Conservation (phyloP, 2,797 vertebrate genomes). For the Epinephelus awoara region DNA sequence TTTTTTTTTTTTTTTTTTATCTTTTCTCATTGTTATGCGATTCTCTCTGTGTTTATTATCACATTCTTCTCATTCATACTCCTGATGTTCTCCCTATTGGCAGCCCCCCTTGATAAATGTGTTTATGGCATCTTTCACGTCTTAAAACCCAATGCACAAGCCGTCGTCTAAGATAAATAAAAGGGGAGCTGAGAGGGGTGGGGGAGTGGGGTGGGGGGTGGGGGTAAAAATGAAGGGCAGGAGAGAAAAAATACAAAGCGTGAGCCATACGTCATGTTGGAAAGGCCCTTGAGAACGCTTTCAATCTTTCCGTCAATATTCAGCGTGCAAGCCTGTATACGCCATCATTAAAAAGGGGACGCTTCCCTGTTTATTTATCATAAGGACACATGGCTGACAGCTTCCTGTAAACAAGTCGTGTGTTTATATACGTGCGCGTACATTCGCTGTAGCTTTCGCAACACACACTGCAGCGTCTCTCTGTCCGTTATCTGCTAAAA, state of each 20-base stretch:
- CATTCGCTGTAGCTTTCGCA: slow-evolving; percentile 15
- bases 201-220: neutral
- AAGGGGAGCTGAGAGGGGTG: slow-evolving; percentile 46
- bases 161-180: slow-evolving; percentile 67
- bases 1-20: neutral
- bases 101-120: slow-evolving; percentile 70
- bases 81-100: slow-evolving; percentile 62
- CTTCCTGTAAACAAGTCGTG: slow-evolving; percentile 79
- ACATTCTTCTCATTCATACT: slow-evolving; percentile 60
- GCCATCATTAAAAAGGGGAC: slow-evolving; percentile 78
- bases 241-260: slow-evolving; percentile 48
- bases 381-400: slow-evolving; percentile 73
- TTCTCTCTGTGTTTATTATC: slow-evolving; percentile 57
- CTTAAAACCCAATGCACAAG: slow-evolving; percentile 55
- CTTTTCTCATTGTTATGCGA: slow-evolving; percentile 41
- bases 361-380: slow-evolving; percentile 80
- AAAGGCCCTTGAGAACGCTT: slow-evolving; percentile 77
- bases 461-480: neutral
- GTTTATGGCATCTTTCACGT: slow-evolving; percentile 61
- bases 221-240: slow-evolving; percentile 62
- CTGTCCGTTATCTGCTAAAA: slow-evolving; percentile 58
- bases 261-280: slow-evolving; percentile 75
- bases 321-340: slow-evolving; percentile 54
- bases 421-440: slow-evolving; percentile 47
- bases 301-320: slow-evolving; percentile 84